A percentile compares a stretch with the other conserved stretches of the same genome.
Conservation (phyloP, 2,888 invertebrate species). For the Cetonia aurata region DNA sequence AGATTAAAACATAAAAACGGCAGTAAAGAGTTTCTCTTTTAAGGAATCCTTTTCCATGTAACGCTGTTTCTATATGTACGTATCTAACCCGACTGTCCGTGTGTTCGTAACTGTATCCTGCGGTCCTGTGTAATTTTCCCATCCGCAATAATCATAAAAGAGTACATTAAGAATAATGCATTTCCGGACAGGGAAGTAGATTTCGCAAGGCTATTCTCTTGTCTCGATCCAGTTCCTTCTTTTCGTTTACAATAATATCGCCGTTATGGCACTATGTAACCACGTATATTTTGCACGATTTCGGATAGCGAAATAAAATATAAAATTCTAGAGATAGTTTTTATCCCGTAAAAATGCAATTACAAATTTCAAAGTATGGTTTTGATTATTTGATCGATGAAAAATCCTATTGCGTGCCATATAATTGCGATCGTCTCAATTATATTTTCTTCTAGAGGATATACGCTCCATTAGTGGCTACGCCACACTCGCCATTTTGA, state of each 20-base stretch:
- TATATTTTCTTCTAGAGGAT: too few relatives aligned
- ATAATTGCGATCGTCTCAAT: too few relatives aligned
- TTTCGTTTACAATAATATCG: background rate
- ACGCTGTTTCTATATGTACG: background rate
- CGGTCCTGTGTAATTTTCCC: slow-evolving; percentile 12
- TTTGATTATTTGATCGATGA: too few relatives aligned
- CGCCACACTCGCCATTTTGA: too few relatives aligned
- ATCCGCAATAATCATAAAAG: slow-evolving; percentile 23
- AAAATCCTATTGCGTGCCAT: too few relatives aligned
- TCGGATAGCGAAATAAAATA: too few relatives aligned
- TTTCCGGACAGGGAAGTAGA: slow-evolving; percentile 1
- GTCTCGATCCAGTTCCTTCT: slow-evolving; percentile 3
- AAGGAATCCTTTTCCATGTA: slow-evolving; percentile 10
- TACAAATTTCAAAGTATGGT: too few relatives aligned
- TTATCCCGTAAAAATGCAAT: too few relatives aligned
- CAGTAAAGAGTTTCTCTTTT: slow-evolving; percentile 12
- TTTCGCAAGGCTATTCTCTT: background rate
- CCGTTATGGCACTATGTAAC: too few relatives aligned
- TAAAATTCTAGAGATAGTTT: too few relatives aligned
- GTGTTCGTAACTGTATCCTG: background rate
- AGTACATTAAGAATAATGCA: slow-evolving; percentile 24
- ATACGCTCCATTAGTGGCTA: too few relatives aligned
- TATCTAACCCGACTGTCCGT: background rate
- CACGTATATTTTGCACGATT: too few relatives aligned
- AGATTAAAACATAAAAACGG: slow-evolving; percentile 25